phyloP scores from a whole-genome alignment of 2,113 vertebrate genomes.

The Phylloscopus whistleri region DNA sequence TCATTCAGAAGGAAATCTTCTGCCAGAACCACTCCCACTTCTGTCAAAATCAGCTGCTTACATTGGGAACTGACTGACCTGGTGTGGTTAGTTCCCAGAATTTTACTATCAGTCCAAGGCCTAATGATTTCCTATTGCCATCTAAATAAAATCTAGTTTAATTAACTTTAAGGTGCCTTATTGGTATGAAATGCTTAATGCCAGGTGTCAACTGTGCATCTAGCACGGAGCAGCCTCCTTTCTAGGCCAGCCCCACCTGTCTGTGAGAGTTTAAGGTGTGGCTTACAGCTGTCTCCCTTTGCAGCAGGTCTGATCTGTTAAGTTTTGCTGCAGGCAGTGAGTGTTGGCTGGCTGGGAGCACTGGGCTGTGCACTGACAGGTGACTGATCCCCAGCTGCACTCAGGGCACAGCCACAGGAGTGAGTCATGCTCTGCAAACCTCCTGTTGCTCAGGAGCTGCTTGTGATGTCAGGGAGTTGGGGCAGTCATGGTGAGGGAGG shows the following conservation, averaged over 20 bases:
- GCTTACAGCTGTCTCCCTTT: not conserved
- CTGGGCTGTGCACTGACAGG: not conserved
- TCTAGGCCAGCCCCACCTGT: not conserved
- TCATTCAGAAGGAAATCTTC: not conserved
- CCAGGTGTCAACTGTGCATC: not conserved
- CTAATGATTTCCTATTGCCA: not conserved
- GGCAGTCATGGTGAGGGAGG: not conserved
- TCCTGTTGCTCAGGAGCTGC: slow-evolving; percentile 36
- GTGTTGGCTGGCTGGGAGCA: not conserved
- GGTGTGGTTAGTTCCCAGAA: fast-evolving
- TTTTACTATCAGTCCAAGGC: not conserved
- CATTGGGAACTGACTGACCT: not conserved
- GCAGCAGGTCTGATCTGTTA: not conserved
- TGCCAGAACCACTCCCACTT: not conserved
- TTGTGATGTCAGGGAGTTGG: not conserved
- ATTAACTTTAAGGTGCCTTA: not conserved
- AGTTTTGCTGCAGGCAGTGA: not conserved
- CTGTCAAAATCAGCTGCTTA: not conserved
- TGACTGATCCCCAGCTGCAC: not conserved
- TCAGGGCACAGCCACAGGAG: not conserved
- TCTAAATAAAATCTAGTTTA: not conserved
- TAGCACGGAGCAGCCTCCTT: not conserved
- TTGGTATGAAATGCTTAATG: not conserved
- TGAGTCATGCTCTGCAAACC: not conserved
- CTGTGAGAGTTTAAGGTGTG: not conserved